Evolutionary conservation across 2,113 vertebrate species (phyloP).

Genomic region (Daphoenositta chrysoptera): DNA sequence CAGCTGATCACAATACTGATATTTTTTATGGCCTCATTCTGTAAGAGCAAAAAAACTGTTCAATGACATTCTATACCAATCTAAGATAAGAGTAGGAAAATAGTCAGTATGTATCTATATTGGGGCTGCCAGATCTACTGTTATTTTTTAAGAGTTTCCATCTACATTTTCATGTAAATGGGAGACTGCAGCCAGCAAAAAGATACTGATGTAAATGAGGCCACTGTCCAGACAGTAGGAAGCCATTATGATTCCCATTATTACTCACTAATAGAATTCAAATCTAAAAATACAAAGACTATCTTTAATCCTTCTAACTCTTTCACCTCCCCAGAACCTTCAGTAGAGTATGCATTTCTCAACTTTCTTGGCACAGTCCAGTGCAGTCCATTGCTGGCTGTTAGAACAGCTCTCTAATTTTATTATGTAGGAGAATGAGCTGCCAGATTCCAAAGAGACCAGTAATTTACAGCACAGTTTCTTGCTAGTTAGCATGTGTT

Average conservation of each 20-base stretch:
- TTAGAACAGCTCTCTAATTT: neutral
- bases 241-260: neutral
- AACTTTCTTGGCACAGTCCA: neutral
- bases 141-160: neutral
- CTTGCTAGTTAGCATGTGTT: neutral
- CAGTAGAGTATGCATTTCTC: neutral
- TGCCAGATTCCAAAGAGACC: neutral
- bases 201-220: neutral
- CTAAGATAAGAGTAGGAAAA: neutral
- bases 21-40: neutral
- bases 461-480: neutral
- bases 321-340: neutral
- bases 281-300: neutral
- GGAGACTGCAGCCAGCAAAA: neutral
- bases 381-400: neutral
- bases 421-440: neutral
- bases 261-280: neutral
- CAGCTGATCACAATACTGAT: neutral
- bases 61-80: neutral
- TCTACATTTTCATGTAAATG: neutral
- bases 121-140: neutral
- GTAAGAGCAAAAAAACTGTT: neutral
- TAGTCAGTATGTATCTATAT: neutral
- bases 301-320: neutral
- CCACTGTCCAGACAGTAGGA: neutral